These are phyloP conservation scores for Yasuhikotakia modesta DNA, from an alignment of 2,797 vertebrate genomes.

Conservation along the genomic window DNA sequence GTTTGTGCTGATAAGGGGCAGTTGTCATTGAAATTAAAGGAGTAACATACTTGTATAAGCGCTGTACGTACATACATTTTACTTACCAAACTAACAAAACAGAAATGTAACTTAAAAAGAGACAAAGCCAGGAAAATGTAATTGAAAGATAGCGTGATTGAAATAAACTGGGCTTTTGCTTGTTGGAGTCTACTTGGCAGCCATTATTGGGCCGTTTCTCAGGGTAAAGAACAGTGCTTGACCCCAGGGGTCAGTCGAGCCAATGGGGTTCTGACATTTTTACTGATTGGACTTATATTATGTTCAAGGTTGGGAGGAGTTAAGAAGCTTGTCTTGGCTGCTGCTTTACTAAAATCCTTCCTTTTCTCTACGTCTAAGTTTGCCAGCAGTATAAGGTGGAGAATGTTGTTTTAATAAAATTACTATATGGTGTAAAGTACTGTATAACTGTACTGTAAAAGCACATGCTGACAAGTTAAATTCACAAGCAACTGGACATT, in stretches of 20 bases:
- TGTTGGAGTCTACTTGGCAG: conserved; percentile 35
- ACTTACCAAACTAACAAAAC: background rate
- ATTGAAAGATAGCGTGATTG: conserved; percentile 4
- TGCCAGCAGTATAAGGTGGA: background rate
- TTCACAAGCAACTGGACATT: too few species aligned
- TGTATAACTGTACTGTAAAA: too few species aligned
- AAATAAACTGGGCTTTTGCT: conserved; percentile 37
- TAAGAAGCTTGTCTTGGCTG: conserved; percentile 37
- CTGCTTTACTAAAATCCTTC: conserved; percentile 26
- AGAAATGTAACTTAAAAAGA: background rate
- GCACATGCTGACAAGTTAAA: too few species aligned
- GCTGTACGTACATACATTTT: background rate
- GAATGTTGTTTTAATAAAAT: too few species aligned
- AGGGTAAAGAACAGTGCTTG: conserved; percentile 41
- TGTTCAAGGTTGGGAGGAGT: conserved; percentile 43
- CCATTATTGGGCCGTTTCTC: conserved; percentile 12
- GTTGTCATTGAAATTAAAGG: conserved; percentile 13
- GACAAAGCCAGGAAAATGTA: background rate
- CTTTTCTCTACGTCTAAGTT: background rate
- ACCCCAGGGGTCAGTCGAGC: conserved; percentile 36
- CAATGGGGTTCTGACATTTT: conserved; percentile 29
- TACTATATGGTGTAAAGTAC: too few species aligned
- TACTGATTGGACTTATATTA: conserved; percentile 41
- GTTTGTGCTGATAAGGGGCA: conserved; percentile 23
- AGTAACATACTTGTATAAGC: conserved; percentile 21